Evolutionary conservation across 2,888 invertebrate genomes (phyloP), one percentile per base, ranked within the genome.

Genomic region (Fissipunctia ypsillon): DNA sequence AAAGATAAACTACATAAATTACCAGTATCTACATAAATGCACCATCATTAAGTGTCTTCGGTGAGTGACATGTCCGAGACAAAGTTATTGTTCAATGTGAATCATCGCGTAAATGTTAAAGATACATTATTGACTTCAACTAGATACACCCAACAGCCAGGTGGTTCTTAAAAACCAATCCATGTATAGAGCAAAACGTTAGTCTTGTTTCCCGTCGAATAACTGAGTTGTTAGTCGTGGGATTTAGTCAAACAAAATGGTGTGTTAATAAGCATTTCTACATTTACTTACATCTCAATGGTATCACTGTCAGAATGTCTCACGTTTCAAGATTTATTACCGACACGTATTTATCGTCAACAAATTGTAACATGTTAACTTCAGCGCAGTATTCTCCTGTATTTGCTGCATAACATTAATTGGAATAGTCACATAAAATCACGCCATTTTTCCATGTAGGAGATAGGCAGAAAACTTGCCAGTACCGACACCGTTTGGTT

Each of bases 271-370:
- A 22, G 19, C 3, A 4, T 41, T 52, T 22, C 25, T 43, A 16
- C 16, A 0, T 54, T 10, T 16, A 35, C 12, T 10, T 16, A 35
- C 12, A 28, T 22, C 35, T 68, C 22, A n/a, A 4, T 35, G 12
- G 12, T 16, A 50, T 16, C 6, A 43, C 2, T 22, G 31, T 41
- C 31, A 28, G 43, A 31, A n/a, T 31, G 10, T 41, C n/a, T 54
- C 50, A 60, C 72, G 50, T 52, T 19, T 28, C n/a, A 45, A 45
- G 43, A 73, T 71, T 38, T 71, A 61, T 45, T 6, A n/a, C 25
- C 14, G n/a, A 28, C 54, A 7, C n/a, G 71, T 43, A n/a, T 19
- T 28, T 43, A 60, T 9, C 60, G 48, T 60, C 35, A 70, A 14
- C 28, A 25, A 25, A 48, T 0, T 9, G 50, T 25, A n/a, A 60